A percentile compares a stretch with the other conserved stretches of the same genome.
These are phyloP conservation scores for Corynorhinus townsendii DNA, from an alignment of 2,113 vertebrate genomes.

Conservation along the genomic window DNA sequence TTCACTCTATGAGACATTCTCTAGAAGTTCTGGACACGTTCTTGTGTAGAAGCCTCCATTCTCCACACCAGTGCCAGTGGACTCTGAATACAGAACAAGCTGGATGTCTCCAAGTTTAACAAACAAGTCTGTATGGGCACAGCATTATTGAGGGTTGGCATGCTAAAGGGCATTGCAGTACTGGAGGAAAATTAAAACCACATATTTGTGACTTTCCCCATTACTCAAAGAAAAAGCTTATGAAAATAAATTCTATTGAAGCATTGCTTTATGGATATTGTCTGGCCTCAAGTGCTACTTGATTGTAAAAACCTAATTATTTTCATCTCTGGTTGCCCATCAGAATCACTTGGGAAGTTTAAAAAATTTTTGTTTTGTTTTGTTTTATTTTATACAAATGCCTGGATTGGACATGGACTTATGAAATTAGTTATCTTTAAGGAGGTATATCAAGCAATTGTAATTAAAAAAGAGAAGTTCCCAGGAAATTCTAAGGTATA, in stretches of 20 bases:
- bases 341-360: background rate
- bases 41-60: background rate
- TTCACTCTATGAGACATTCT: background rate
- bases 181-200: background rate
- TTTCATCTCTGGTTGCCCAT: background rate
- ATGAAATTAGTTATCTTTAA: background rate
- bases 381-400: background rate
- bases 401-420: background rate
- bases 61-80: accelerated
- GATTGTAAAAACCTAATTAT: background rate
- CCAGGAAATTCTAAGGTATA: background rate
- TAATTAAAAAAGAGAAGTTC: background rate
- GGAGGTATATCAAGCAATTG: background rate
- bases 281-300: background rate
- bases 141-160: background rate
- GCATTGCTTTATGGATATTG: background rate
- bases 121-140: no score
- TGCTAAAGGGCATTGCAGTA: background rate
- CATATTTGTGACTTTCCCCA: background rate
- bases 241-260: background rate
- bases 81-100: background rate
- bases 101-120: background rate
- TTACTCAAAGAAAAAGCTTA: background rate
- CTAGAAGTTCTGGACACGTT: background rate
- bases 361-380: background rate